A percentile compares a stretch with the other conserved stretches of the same genome.
These are phyloP conservation scores for Gonatopus flavifemur DNA, from an alignment of 1,140 invertebrate genomes.

Conservation along the genomic window DNA sequence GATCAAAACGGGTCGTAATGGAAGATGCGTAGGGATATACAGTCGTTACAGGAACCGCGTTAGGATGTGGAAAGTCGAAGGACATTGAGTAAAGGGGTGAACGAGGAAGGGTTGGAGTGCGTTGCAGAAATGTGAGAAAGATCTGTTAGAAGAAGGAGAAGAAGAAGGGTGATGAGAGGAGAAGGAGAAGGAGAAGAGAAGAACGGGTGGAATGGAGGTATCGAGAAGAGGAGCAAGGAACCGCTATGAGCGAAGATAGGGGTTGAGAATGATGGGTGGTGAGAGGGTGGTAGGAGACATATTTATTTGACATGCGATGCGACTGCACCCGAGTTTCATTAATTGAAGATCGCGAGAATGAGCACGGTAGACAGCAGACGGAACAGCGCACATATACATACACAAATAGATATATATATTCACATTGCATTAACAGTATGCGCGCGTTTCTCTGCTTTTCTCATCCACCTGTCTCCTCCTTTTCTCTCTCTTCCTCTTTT, in stretches of 20 bases:
- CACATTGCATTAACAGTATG: no score
- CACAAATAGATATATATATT: no score
- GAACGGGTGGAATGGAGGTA: constrained; percentile 4
- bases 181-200: not conserved
- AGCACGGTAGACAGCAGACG: constrained; percentile 51
- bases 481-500: not conserved
- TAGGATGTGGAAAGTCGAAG: constrained; percentile 1
- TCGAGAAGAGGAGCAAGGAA: no score
- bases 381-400: constrained; percentile 43
- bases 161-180: constrained; percentile 28
- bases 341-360: constrained; percentile 60
- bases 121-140: constrained; percentile 3
- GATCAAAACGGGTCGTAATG: constrained; percentile 31
- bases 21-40: constrained; percentile 7
- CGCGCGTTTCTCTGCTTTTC: no score
- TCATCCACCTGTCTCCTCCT: constrained; percentile 17
- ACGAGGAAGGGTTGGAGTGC: constrained; percentile 29
- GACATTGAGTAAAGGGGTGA: constrained; percentile 11
- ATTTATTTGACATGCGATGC: constrained; percentile 61
- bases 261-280: constrained; percentile 15
- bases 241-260: constrained; percentile 3
- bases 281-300: constrained; percentile 49
- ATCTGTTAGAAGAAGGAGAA: constrained; percentile 25
- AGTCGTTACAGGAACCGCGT: not conserved
- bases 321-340: constrained; percentile 60